A percentile compares a stretch with the other conserved stretches of the same genome.
Conservation (phyloP, 2,797 vertebrate genomes). For the Bradypus variegatus region DNA sequence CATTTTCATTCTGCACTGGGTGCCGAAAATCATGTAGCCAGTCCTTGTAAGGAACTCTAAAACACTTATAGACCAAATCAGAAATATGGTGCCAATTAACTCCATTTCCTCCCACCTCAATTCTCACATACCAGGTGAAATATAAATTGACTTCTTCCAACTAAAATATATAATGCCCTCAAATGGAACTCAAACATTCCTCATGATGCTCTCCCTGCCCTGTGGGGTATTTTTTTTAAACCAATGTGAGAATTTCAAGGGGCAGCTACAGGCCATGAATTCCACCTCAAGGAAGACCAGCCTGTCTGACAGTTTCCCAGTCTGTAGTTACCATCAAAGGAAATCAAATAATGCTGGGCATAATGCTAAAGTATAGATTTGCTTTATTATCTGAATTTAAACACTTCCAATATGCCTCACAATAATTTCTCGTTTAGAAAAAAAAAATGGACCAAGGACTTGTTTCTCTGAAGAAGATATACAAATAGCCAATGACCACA, state of each 20-base stretch:
- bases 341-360: neutral
- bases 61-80: neutral
- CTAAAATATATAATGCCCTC: neutral
- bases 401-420: neutral
- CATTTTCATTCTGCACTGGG: neutral
- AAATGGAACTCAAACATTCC: neutral
- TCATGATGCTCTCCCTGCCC: neutral
- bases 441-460: neutral
- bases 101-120: neutral
- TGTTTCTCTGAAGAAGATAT: no score
- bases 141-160: neutral
- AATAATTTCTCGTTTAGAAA: neutral
- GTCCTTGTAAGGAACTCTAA: neutral
- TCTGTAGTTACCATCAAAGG: neutral
- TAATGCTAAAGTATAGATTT: neutral
- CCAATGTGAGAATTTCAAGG: neutral
- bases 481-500: no score
- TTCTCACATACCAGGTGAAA: neutral
- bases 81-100: neutral
- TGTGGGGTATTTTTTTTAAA: neutral
- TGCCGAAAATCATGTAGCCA: neutral
- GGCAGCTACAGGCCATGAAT: neutral
- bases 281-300: neutral
- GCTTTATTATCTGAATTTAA: neutral
- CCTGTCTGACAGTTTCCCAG: neutral